Evolutionary conservation across 2,888 invertebrate species (phyloP), one percentile per base, ranked within the genome.

Genomic region (Caenorhabditis uteleia): DNA sequence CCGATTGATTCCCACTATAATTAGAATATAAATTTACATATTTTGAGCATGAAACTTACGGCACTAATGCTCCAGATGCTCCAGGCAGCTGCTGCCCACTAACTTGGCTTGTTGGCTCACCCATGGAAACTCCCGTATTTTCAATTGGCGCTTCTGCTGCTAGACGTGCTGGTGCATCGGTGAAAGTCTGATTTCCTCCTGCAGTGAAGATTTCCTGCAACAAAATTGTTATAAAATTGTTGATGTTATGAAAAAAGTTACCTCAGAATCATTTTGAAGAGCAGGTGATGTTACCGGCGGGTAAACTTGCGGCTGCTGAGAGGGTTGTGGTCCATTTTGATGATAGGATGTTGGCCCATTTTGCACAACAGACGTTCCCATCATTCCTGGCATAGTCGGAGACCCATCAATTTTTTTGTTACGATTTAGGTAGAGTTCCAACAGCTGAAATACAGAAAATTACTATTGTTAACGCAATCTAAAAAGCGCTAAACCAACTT

Each of bases 81-180:
- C 56, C 56, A 1, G 23, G 23, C 3, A 58, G 36, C 33, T n/a
- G n/a, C n/a, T 34, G 31, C n/a, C n/a, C n/a, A n/a, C n/a, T n/a
- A n/a, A n/a, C 23, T 20, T 49, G 42, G 16, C 33, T 39, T 4
- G 53, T 8, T 12, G 44, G 26, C 2, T 64, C 57, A 18, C 57
- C 66, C 20, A 51, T 61, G 4, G 56, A 14, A 6, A 56, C 54
- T 42, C 56, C 55, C 6, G 56, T 39, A 2, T 49, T 40, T 10
- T 67, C 72, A 29, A 75, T 70, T 20, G 75, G 75, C 7, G 74
- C 66, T 39, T 77, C 77, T 14, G 77, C 77, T 10, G 77, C 77
- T 16, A 77, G 54, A 48, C 70, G 58, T 25, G 55, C 45, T 44
- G 70, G 60, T 7, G 39, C 56, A 43, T 61, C 70, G 12, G 64